Base-by-base conservation (phyloP, 1,140 invertebrate species). In the Solenopsis invicta region DNA sequence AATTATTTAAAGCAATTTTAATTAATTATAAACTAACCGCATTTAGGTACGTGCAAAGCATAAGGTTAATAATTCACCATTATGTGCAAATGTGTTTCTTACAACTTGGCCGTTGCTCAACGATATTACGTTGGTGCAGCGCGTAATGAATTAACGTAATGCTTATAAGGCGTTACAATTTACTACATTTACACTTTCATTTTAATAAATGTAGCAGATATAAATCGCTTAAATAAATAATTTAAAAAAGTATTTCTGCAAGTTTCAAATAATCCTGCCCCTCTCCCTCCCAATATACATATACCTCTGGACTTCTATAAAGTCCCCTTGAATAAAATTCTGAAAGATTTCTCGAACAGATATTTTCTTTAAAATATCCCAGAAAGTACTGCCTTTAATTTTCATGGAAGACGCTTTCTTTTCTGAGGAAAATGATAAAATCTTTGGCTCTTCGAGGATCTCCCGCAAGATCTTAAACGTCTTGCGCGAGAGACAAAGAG, bases 21-120 rank as follows among this genome's bases (percentile, higher is more conserved):
- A 52, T 67, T 37, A 76, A 76, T 4, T 4, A n/a, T 45, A 37
- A 81, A 81, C 5, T 80, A 18, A 21, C 24, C 8, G 9, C 9
- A 45, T 69, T 81, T 81, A 41, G 18, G 29, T 41, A n/a, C 2
- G 50, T 18, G 24, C 13, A 54, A 54, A 80, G 2, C 16, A 69
- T 80, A 69, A 69, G 8, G 16, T 67, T 80, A 80, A 52, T 29
- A 48, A 67, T 69, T 54, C 18, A 56, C 37, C n/a, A 80, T 80
- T 80, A 41, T 69, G n/a, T 69, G 34, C 62, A 80, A 80, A 80
- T 80, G 62, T 34, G 54, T 29, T 29, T 37, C 52, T 67, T 24
- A 41, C 13, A 67, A 37, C 61, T 80, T 13, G 62, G 37, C 10
- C 48, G 37, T 80, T 80, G 48, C 48, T 80, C 62, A 80, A 69